Base-by-base conservation (phyloP, 2,113 vertebrate species). In the Aldabrachelys gigantea region DNA sequence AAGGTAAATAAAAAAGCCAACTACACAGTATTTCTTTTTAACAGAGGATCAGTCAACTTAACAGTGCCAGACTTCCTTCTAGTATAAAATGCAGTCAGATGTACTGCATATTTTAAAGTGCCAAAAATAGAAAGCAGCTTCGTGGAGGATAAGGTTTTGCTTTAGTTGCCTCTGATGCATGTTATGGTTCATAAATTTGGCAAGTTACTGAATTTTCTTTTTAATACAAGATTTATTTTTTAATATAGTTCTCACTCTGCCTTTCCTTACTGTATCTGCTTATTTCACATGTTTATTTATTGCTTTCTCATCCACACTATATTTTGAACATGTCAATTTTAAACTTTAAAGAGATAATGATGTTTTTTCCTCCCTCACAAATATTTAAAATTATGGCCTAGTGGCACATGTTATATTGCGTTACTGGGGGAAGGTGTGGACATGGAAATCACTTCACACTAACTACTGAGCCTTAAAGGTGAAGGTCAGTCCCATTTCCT, bases 101-200 rank as follows among this genome's bases (percentile, higher is more conserved):
- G 96, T 88, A 97, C 92, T 50, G 84, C 96, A 94, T 91, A 87
- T 97, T 96, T 97, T 89, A 88, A 96, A 94, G 82, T 57, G 76
- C 97, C 94, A 97, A 98, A 98, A 97, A 97, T 96, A 98, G 98
- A 97, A 98, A 85, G 86, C 44, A 4, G 3, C 97, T 98, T 97
- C 95, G 93, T 95, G 88, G 41, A 95, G 91, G 92, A 95, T 91
- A 97, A 95, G 53, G n/a, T 84, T 8, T 97, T 96, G 94, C 96
- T 96, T 97, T 95, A 96, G 94, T 95, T 95, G 95, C 95, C 95
- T 93, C 93, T 90, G 92, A 92, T 94, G 95, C 95, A 84, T 97
- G 92, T 93, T 95, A 97, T 2, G 1, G 94, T 96, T 96, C 97
- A 96, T 17, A 94, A 93, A 95, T 96, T 59, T 91, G 95, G 95